Evolutionary conservation across 2,797 vertebrate genomes (phyloP).

Genomic region (Thaleichthys pacificus): DNA sequence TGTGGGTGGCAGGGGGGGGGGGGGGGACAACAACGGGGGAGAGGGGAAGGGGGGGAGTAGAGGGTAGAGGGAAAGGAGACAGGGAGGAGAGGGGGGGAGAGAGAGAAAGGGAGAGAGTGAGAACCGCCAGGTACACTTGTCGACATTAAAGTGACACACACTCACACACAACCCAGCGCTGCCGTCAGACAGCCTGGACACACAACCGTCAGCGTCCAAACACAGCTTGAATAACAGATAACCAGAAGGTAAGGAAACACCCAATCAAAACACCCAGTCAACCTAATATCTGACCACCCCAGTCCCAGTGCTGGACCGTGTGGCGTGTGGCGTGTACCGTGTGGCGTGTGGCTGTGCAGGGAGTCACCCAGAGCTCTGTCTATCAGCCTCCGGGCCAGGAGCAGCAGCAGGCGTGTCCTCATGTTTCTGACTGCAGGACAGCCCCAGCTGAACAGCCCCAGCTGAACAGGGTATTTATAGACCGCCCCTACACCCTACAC

Average conservation of each 20-base stretch:
- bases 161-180: not conserved
- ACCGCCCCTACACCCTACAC: conserved; percentile 18
- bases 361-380: conserved; percentile 42
- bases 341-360: not conserved
- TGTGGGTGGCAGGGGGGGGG: conserved; percentile 33
- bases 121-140: not conserved
- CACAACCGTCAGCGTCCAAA: too few relatives aligned
- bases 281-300: too few relatives aligned
- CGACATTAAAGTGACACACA: not conserved
- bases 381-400: conserved; percentile 45
- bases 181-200: too few relatives aligned
- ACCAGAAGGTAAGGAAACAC: too few relatives aligned
- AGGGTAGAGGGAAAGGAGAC: not conserved
- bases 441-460: not conserved
- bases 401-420: conserved; percentile 49
- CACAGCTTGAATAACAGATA: too few relatives aligned
- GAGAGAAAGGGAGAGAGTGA: not conserved
- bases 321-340: too few relatives aligned
- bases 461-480: conserved; percentile 53
- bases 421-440: conserved; percentile 23
- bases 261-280: too few relatives aligned
- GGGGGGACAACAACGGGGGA: not conserved
- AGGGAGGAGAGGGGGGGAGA: not conserved
- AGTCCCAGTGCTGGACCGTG: too few relatives aligned
- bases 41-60: not conserved